Base-by-base conservation (phyloP, 2,888 invertebrate species). In the Girardia tigrina region DNA sequence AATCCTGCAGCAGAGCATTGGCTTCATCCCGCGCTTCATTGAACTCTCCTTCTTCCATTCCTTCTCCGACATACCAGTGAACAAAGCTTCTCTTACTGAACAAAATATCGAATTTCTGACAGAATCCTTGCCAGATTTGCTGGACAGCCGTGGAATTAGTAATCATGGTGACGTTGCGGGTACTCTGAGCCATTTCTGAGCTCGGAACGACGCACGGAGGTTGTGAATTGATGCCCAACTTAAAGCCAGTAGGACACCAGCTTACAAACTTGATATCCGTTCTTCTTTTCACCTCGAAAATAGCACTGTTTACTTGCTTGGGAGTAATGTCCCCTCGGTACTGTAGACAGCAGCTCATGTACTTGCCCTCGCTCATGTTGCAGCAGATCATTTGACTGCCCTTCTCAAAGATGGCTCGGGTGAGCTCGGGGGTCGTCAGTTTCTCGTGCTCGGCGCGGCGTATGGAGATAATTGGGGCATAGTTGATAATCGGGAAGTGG, bases 251-350 rank as follows among this genome's bases (percentile, higher is more conserved):
- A 0, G 90, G 90, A 80, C 89, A 89, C 90, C 90, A 91, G 78
- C 89, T 88, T 0, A 91, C 91, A 82, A 92, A 92, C 80, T 87
- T 87, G 78, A 90, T 89, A 12, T 87, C 85, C 78, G 88, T 89
- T 87, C 92, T 93, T 80, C 92, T 92, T 87, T 94, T 94, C 87
- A 94, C 93, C 83, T 91, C 90, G 27, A 81, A 80, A 69, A 82
- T 81, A 77, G 82, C 81, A 23, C 82, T 80, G 78, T 82, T 80
- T 78, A 80, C 80, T 75, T 80, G 80, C 77, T 80, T 80, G 71
- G 80, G 80, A 16, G 78, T 77, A 0, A 79, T 79, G 75, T 79
- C 79, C 29, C 79, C 79, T 42, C 79, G 77, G 74, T 79, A 79
- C 26, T 79, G 76, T 28, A 79, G 70, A 74, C 79, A 79, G 73